These are phyloP conservation scores for Austrolebias charrua DNA, from an alignment of 2,797 vertebrate genomes.

Conservation along the genomic window DNA sequence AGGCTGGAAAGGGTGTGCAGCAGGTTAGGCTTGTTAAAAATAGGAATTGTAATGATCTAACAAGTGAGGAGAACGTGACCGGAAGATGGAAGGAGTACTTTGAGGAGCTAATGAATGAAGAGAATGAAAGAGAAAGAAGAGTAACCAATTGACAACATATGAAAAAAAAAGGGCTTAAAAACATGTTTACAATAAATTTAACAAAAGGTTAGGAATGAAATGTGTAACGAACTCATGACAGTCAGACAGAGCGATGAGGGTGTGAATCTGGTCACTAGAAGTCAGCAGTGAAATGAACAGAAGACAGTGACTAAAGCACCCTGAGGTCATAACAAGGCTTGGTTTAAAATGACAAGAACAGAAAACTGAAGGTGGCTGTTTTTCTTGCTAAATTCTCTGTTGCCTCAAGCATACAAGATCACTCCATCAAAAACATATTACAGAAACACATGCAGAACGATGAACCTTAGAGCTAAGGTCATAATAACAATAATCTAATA, in stretches of 20 bases:
- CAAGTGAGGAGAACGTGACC: no score
- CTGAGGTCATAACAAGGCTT: conserved; percentile 45
- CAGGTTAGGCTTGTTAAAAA: no score
- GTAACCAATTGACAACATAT: no score
- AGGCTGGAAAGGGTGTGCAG: no score
- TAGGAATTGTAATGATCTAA: no score
- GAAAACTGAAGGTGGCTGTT: conserved; percentile 16
- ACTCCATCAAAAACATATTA: not conserved
- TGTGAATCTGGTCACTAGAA: conserved; percentile 8
- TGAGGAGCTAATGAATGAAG: no score
- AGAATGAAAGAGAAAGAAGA: no score
- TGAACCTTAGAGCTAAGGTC: conserved; percentile 1
- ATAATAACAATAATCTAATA: conserved; percentile 7
- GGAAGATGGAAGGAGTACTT: no score
- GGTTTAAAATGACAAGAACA: conserved; percentile 16
- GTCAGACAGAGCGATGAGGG: conserved; percentile 11
- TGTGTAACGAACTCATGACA: not conserved
- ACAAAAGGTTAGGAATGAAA: no score
- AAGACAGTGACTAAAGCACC: conserved; percentile 51
- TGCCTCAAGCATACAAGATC: conserved; percentile 7
- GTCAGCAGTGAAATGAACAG: no score
- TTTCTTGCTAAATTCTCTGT: not conserved
- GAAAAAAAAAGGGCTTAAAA: no score
- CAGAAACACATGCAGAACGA: not conserved
- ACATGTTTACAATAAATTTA: no score